These are phyloP conservation scores for Trypoxylus dichotomus DNA, from an alignment of 1,140 invertebrate species.

Conservation along the genomic window DNA sequence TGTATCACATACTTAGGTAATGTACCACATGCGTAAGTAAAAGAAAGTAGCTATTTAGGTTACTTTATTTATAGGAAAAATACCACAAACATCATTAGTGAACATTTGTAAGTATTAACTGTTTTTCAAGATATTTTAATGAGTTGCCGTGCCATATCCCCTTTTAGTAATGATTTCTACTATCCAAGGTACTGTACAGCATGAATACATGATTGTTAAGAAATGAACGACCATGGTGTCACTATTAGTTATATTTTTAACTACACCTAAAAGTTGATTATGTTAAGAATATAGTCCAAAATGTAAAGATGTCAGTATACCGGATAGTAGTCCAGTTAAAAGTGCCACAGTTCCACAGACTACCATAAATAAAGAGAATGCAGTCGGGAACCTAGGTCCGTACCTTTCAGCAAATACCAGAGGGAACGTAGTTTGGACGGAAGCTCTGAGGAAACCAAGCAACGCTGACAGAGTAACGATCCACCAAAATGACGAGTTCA, in stretches of 20 bases:
- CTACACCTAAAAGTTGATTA: constrained; percentile 37
- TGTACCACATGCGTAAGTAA: no score
- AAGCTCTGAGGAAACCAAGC: constrained; percentile 22
- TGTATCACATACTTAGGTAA: no score
- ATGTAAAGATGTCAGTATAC: neutral
- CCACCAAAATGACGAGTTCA: constrained; percentile 16
- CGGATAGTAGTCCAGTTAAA: neutral
- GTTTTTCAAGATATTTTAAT: neutral
- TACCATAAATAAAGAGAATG: constrained; percentile 32
- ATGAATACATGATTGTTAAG: neutral
- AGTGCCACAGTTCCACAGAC: constrained; percentile 5
- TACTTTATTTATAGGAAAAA: no score
- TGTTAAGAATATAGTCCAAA: neutral
- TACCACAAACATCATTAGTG: no score
- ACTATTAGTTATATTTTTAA: constrained; percentile 17
- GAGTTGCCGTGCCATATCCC: neutral
- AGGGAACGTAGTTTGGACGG: constrained; percentile 26
- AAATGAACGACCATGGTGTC: constrained; percentile 7
- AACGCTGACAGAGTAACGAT: neutral
- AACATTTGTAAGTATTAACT: neutral
- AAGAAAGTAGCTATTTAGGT: no score
- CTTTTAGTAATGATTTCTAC: neutral
- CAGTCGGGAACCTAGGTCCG: constrained; percentile 24
- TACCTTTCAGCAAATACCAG: constrained; percentile 28
- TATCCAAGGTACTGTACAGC: neutral